Evolutionary conservation across 1,140 invertebrate genomes (phyloP), one percentile per base, ranked within the genome.

Genomic region (Philopotamus ludificatus): DNA sequence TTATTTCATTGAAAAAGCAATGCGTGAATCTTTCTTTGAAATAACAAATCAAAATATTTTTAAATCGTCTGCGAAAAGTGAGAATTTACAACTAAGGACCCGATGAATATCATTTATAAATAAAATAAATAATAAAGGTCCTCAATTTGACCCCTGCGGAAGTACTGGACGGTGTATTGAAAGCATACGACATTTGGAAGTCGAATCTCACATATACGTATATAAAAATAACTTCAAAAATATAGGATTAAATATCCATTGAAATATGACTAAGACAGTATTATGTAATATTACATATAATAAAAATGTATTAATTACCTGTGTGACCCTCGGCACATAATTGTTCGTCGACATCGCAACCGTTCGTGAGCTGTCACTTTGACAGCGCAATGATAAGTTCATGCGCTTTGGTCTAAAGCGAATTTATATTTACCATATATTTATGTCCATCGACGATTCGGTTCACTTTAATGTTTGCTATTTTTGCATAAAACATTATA

Each of bases 321-420:
- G 68, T 10, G 68, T 70, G 1, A 70, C 68, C 21, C 68, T 50
- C 1, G 68, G 64, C 9, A 70, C 64, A 64, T 70, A 70, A 61
- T 70, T 70, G 44, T 55, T 70, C n/a, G 54, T 20, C 12, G 54
- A 25, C 66, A 67, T 67, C n/a, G n/a, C n/a, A n/a, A n/a, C 25
- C n/a, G n/a, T n/a, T 18, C 20, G 20, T 44, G 42, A 12, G 20
- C 42, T 44, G 42, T 44, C 42, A 44, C 42, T 3, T 3, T 44
- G 3, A 12, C 12, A 12, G 20, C 3, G 3, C n/a, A n/a, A n/a
- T n/a, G n/a, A n/a, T n/a, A n/a, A n/a, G n/a, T n/a, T n/a, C n/a
- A n/a, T n/a, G n/a, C n/a, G n/a, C n/a, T n/a, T n/a, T n/a, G n/a
- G n/a, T n/a, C n/a, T n/a, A n/a, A n/a, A n/a, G n/a, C n/a, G n/a